Percentiles rank a stretch among this genome's conserved stretches.
phyloP scores from a whole-genome alignment of 1,140 invertebrate genomes.

The Polypedilum pembai region DNA sequence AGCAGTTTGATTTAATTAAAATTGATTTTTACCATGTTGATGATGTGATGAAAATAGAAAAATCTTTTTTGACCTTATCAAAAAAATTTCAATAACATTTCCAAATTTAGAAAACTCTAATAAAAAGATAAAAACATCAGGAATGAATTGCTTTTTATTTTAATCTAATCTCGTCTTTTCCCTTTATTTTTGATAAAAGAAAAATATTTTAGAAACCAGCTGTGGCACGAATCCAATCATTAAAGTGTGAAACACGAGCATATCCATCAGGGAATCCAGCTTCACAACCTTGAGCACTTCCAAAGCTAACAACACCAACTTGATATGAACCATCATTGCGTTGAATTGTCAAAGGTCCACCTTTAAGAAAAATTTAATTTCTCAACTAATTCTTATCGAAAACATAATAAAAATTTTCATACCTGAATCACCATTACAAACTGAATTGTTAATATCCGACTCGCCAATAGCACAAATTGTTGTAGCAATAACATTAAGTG shows the following conservation, averaged over 20 bases:
- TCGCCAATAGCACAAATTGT: neutral
- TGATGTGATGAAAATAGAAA: too few relatives aligned
- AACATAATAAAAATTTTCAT: too few relatives aligned
- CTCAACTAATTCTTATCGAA: neutral
- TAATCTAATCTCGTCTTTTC: too few relatives aligned
- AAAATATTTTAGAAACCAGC: neutral
- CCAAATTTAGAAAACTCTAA: too few relatives aligned
- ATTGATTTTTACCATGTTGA: too few relatives aligned
- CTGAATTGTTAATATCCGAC: neutral
- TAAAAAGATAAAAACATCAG: too few relatives aligned
- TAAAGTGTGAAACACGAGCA: slow-evolving; percentile 42
- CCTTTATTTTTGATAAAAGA: neutral
- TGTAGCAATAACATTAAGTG: neutral
- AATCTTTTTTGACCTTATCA: too few relatives aligned
- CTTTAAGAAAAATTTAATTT: neutral
- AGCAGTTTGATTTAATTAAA: too few relatives aligned
- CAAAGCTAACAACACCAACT: slow-evolving; percentile 46
- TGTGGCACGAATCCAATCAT: slow-evolving; percentile 43
- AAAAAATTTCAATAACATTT: too few relatives aligned
- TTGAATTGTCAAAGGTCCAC: slow-evolving; percentile 43
- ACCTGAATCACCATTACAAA: slow-evolving; percentile 45
- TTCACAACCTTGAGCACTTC: slow-evolving; percentile 42
- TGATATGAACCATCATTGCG: neutral
- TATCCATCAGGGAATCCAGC: slow-evolving; percentile 43
- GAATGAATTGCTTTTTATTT: too few relatives aligned